Conservation (phyloP, 1,140 invertebrate genomes). For the Neotoxoptera formosana region DNA sequence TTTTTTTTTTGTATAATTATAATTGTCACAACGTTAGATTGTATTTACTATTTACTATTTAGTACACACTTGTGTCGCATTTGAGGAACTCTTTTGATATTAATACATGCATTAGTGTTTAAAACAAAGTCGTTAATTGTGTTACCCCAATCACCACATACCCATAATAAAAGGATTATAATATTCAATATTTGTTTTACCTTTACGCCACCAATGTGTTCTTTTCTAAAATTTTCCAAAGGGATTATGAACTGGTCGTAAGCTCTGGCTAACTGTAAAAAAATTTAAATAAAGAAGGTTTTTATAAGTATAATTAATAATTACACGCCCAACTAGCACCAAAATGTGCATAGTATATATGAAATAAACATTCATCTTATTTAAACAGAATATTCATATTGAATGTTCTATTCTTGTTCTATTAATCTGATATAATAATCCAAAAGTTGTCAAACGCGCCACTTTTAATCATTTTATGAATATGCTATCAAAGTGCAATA, state of each 20-base stretch:
- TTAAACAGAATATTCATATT: neutral
- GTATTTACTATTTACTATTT: too few relatives aligned
- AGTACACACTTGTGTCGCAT: neutral
- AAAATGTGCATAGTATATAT: too few relatives aligned
- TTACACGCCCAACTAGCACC: neutral
- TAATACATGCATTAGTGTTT: neutral
- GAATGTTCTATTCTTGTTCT: neutral
- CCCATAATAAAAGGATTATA: neutral
- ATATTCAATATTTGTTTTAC: conserved; percentile 65
- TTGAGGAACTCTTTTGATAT: neutral
- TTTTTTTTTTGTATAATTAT: neutral
- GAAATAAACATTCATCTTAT: too few relatives aligned
- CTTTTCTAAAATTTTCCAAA: conserved; percentile 91
- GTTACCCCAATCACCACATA: too few relatives aligned
- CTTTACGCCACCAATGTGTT: conserved; percentile 93
- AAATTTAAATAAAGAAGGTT: conserved; percentile 60
- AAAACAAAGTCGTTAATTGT: neutral
- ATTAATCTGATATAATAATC: neutral
- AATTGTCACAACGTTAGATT: neutral
- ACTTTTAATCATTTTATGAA: conserved; percentile 6
- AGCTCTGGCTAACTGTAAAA: conserved; percentile 83
- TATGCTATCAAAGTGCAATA: neutral
- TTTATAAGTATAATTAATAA: neutral
- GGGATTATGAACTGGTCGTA: conserved; percentile 91
- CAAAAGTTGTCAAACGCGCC: neutral